These are phyloP conservation scores for Ptychadena robeensis DNA, from an alignment of 2,797 vertebrate species.

Conservation along the genomic window DNA sequence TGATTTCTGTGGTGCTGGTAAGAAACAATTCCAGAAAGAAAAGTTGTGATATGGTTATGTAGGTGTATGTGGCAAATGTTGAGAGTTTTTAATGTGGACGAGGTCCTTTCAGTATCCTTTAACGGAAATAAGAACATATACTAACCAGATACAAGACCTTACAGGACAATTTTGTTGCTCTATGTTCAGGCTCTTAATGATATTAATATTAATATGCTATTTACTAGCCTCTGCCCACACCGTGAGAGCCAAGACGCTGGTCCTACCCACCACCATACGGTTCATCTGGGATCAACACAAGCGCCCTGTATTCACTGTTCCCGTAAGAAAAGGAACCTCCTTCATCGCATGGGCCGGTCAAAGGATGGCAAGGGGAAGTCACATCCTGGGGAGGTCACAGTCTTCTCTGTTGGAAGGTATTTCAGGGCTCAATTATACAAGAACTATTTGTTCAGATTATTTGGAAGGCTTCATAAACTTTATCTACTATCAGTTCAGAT, in stretches of 20 bases:
- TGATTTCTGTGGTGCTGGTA: no score
- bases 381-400: slow-evolving; percentile 86
- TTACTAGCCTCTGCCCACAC: slow-evolving; percentile 76
- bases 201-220: slow-evolving; percentile 15
- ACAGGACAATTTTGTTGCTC: no score
- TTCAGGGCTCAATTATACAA: neutral
- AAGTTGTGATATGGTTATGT: no score
- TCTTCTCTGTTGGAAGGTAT: slow-evolving; percentile 95
- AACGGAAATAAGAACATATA: no score
- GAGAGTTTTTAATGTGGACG: no score
- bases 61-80: no score
- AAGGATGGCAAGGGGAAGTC: slow-evolving; percentile 80
- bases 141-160: no score
- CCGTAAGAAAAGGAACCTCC: slow-evolving; percentile 77
- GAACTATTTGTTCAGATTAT: neutral
- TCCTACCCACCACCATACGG: slow-evolving; percentile 89
- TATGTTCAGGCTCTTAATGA: no score
- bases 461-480: no score
- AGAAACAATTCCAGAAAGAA: no score
- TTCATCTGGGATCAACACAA: slow-evolving; percentile 85
- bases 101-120: no score
- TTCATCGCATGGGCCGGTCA: slow-evolving; percentile 84
- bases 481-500: no score
- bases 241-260: slow-evolving; percentile 80
- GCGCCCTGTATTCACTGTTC: slow-evolving; percentile 90